Evolutionary conservation across 2,888 invertebrate genomes (phyloP).

Genomic region (Peribatodes rhomboidaria): DNA sequence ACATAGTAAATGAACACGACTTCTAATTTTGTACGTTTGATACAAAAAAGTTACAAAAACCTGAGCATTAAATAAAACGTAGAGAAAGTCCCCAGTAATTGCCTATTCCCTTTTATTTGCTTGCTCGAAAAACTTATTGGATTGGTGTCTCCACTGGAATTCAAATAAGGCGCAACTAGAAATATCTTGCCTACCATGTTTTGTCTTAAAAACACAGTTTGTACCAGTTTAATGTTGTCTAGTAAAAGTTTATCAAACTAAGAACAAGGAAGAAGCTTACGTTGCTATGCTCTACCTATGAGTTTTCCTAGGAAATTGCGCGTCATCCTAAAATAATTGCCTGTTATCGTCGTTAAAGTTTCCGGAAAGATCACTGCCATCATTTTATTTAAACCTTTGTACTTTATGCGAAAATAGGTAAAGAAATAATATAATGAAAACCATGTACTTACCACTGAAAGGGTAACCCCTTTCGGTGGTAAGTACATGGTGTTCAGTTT

Average conservation of each 20-base stretch:
- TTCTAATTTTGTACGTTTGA: conserved; percentile 29
- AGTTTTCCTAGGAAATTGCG: not conserved
- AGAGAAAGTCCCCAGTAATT: conserved; percentile 43
- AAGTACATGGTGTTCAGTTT: no score
- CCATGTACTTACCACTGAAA: no score
- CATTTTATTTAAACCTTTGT: no score
- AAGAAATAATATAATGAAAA: no score
- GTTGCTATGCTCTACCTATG: not conserved
- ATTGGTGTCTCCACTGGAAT: conserved; percentile 46
- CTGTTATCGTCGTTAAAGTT: not conserved
- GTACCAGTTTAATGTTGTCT: conserved; percentile 9
- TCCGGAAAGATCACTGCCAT: not conserved
- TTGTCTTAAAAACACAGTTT: conserved; percentile 30
- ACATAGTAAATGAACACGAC: conserved; percentile 21
- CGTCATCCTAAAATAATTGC: conserved; percentile 2
- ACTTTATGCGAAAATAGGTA: no score
- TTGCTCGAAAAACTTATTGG: conserved; percentile 47
- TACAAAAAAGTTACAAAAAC: conserved; percentile 35
- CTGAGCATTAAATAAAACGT: conserved; percentile 41
- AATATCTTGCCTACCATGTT: conserved; percentile 38
- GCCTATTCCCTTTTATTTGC: conserved; percentile 48
- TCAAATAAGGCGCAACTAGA: conserved; percentile 46
- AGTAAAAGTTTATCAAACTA: conserved; percentile 5
- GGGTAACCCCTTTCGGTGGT: no score
- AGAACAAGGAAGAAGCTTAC: not conserved